Evolutionary conservation across 2,113 vertebrate genomes (phyloP), one percentile per base, ranked within the genome.

Genomic region (Natator depressus): DNA sequence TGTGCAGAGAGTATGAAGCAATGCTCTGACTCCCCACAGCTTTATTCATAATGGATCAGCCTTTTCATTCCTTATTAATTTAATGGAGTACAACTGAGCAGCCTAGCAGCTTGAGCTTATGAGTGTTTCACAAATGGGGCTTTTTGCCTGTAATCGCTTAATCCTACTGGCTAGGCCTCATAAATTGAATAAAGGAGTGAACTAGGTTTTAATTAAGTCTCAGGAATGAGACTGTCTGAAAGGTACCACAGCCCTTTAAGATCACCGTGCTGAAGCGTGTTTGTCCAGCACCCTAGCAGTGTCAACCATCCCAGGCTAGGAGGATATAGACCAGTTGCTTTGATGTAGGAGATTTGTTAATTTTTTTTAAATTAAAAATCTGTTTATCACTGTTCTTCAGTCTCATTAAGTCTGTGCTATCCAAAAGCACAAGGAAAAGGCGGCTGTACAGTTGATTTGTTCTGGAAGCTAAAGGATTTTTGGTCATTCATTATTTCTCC

Each of bases 131-230:
- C 98, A 99, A 99, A 99, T 98, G 98, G 98, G 98, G 98, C 98
- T 99, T 99, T 99, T 98, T 98, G 98, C 98, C 98, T 98, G 98
- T 99, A 99, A 99, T 99, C 99, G 98, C 98, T 99, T 99, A 99
- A 99, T 99, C 99, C 99, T 98, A 97, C 99, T 97, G 98, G 98
- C 98, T 98, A 98, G 99, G 98, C 98, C 99, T 99, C 98, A 98
- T 98, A 99, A 99, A 98, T 98, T 97, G 98, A 98, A 98, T 99
- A 98, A 98, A 98, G 98, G 98, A 98, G 98, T 97, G 98, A 98
- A 98, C 98, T 98, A 98, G 98, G 98, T 99, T 99, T 99, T 99
- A 99, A 99, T 99, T 99, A 99, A 99, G 99, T 98, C 98, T 98
- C 98, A 98, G 98, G 98, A 98, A 98, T 97, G 98, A 98, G 97